phyloP scores from a whole-genome alignment of 1,140 invertebrate genomes.

The Belonocnema kinseyi region DNA sequence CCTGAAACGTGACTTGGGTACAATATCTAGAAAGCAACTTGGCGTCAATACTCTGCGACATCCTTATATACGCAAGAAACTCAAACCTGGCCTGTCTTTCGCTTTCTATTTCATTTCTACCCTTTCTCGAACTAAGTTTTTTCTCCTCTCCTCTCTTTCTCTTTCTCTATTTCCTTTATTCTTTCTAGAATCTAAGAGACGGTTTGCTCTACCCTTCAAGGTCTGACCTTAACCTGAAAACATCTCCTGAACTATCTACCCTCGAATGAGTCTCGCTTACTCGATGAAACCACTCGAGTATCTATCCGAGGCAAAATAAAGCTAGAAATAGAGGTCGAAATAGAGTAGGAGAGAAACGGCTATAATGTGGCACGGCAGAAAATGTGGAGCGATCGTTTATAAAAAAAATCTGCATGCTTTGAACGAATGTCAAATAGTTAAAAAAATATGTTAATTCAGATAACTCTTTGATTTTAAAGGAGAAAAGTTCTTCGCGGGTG shows the following conservation, averaged over 20 bases:
- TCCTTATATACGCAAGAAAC: conserved; percentile 16
- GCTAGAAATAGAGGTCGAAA: too few relatives aligned
- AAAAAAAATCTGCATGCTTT: too few relatives aligned
- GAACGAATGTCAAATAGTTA: too few relatives aligned
- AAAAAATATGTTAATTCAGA: too few relatives aligned
- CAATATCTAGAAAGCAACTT: conserved; percentile 67
- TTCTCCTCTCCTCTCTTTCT: conserved; percentile 21
- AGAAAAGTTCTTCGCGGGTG: too few relatives aligned
- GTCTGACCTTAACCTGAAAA: conserved; percentile 61
- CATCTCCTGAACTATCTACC: conserved; percentile 36
- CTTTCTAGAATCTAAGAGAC: conserved; percentile 19
- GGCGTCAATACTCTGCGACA: conserved; percentile 63
- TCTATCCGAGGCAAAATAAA: too few relatives aligned
- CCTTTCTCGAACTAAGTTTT: conserved; percentile 41
- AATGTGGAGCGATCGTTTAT: too few relatives aligned
- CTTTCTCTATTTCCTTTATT: conserved; percentile 22
- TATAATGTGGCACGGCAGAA: too few relatives aligned
- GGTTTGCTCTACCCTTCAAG: conserved; percentile 27
- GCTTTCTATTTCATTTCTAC: conserved; percentile 44
- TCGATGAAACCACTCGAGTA: neutral
- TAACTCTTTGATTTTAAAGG: too few relatives aligned
- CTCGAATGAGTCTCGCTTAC: neutral
- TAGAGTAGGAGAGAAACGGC: too few relatives aligned
- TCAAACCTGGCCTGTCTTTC: conserved; percentile 36
- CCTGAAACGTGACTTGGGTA: conserved; percentile 68